Evolutionary conservation across 2,797 vertebrate genomes (phyloP).

Genomic region (Staurois parvus): DNA sequence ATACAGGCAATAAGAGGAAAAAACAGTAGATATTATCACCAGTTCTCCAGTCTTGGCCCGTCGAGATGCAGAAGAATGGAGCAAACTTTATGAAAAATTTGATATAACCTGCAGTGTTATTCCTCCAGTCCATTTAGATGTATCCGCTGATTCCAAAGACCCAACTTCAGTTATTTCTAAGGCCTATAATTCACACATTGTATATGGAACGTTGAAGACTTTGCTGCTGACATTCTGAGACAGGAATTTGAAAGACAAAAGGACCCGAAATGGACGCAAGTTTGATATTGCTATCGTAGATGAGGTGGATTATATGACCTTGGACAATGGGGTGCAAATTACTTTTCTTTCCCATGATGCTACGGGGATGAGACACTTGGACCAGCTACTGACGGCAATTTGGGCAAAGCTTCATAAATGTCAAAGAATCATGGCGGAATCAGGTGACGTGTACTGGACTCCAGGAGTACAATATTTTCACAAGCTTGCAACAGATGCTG

Average conservation of each 20-base stretch:
- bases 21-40: slow-evolving; percentile 67
- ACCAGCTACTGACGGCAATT: slow-evolving; percentile 65
- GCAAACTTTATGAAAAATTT: slow-evolving; percentile 62
- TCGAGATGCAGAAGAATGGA: slow-evolving; percentile 64
- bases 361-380: slow-evolving; percentile 64
- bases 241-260: slow-evolving; percentile 67
- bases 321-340: slow-evolving; percentile 68
- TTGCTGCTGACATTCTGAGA: slow-evolving; percentile 65
- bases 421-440: slow-evolving; percentile 63
- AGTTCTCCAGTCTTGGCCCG: slow-evolving; percentile 64
- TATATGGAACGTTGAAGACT: slow-evolving; percentile 64
- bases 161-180: slow-evolving; percentile 38
- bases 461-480: slow-evolving; percentile 65
- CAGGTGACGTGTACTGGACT: slow-evolving; percentile 63
- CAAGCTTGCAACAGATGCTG: slow-evolving; percentile 51
- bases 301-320: slow-evolving; percentile 69
- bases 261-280: slow-evolving; percentile 54
- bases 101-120: slow-evolving; percentile 62
- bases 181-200: slow-evolving; percentile 61
- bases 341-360: slow-evolving; percentile 68
- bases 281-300: slow-evolving; percentile 68
- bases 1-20: slow-evolving; percentile 64
- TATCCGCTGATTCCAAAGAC: neutral
- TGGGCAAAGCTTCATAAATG: slow-evolving; percentile 66
- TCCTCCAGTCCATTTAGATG: slow-evolving; percentile 48